These are phyloP conservation scores for Apis florea DNA, from an alignment of 1,140 invertebrate genomes.

Conservation along the genomic window DNA sequence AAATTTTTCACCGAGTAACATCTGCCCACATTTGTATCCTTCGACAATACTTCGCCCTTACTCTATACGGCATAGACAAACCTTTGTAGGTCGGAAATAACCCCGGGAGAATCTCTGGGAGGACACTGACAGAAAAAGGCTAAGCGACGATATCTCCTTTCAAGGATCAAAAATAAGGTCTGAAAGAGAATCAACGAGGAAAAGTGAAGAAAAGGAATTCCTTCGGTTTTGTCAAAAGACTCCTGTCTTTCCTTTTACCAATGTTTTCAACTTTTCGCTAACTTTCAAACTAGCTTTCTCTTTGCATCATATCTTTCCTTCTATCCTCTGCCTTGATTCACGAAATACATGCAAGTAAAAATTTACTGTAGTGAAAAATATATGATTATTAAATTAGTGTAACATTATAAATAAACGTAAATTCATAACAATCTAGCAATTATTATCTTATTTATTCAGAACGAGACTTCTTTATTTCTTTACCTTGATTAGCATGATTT, in stretches of 20 bases:
- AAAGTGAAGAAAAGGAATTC: slow-evolving; percentile 42
- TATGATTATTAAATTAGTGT: slow-evolving; percentile 58
- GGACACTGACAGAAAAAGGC: slow-evolving; percentile 35
- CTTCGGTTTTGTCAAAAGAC: slow-evolving; percentile 44
- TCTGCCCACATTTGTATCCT: slow-evolving; percentile 49
- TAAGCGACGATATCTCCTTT: slow-evolving; percentile 53
- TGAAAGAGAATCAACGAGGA: slow-evolving; percentile 28
- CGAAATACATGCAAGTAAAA: slow-evolving; percentile 1
- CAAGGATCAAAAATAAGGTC: slow-evolving; percentile 36
- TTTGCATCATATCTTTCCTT: background rate
- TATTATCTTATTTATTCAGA: slow-evolving; percentile 48
- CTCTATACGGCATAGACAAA: slow-evolving; percentile 24
- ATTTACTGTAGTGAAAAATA: slow-evolving; percentile 41
- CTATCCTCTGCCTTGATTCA: slow-evolving; percentile 6
- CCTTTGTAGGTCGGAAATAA: slow-evolving; percentile 49
- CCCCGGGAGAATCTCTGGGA: slow-evolving; percentile 9
- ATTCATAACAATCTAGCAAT: slow-evolving; percentile 60
- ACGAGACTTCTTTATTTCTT: slow-evolving; percentile 33
- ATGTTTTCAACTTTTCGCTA: background rate
- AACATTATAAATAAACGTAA: slow-evolving; percentile 61
- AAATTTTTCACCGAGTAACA: slow-evolving; percentile 56
- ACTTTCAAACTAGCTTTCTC: background rate
- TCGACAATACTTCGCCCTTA: slow-evolving; percentile 24
- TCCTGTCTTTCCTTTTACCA: slow-evolving; percentile 1
- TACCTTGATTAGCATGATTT: too few relatives aligned